Base-by-base conservation (phyloP, 1,140 invertebrate genomes). In the Heliconius melpomene region DNA sequence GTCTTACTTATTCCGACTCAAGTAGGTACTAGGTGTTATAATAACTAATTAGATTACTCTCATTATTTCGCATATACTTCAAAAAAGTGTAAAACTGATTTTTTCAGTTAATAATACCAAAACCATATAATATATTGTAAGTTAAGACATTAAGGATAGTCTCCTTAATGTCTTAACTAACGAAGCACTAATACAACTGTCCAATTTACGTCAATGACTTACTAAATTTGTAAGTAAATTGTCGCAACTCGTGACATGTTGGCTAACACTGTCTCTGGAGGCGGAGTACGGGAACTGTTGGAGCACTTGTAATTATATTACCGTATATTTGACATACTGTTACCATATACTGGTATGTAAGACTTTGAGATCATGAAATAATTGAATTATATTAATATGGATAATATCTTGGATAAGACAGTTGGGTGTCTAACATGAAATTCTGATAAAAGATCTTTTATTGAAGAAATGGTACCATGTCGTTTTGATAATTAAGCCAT, bases 121-220 rank as follows among this genome's bases (percentile, higher is more conserved):
- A 2, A 23, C 2, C 3, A 54, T 18, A 9, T 57, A 23, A 57
- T 3, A 57, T 11, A 3, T 23, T 52, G 7, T 18, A 7, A 20
- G 7, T 57, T 23, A 57, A 57, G 0, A n/a, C n/a, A 66, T 32
- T 32, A 32, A 32, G 32, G 32, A 32, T 32, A 32, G 32, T 32
- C 32, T 6, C 32, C 32, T 32, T 32, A 32, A 32, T 32, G 32
- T 32, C 32, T 32, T 32, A 32, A 66, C 23, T 26, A 66, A 66
- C 60, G 20, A 66, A 66, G 1, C 23, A 66, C 57, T 29, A 66
- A 29, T 16, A 66, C 29, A 66, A 16, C 26, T 16, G 60, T 66
- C 60, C 60, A 66, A 66, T 66, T 66, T 66, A 66, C 60, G 60
- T 66, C 60, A 66, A 66, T 66, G 60, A 66, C 23, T 66, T 66